Conservation (phyloP, 2,113 vertebrate genomes). For the Lethenteron reissneri region DNA sequence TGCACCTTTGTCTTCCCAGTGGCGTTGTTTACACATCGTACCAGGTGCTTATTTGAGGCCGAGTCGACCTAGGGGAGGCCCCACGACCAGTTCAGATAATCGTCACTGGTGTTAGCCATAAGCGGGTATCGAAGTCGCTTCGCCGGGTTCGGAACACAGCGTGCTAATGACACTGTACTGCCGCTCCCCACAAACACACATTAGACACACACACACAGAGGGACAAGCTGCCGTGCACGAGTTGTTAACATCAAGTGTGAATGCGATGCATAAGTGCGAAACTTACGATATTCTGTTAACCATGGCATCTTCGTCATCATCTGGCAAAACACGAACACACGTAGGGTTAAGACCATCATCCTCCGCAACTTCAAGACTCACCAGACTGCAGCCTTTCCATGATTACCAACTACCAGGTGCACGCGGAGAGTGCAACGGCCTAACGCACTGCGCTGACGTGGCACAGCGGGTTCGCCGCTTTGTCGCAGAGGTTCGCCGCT, state of each 20-base stretch:
- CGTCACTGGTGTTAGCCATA: neutral
- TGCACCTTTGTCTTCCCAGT: too few relatives aligned
- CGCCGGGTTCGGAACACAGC: neutral
- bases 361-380: too few relatives aligned
- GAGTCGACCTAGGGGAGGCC: too few relatives aligned
- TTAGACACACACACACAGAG: neutral
- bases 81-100: neutral
- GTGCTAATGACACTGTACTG: neutral
- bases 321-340: slow-evolving; percentile 22
- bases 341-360: too few relatives aligned
- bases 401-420: too few relatives aligned
- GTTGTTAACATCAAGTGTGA: neutral
- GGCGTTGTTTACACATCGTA: too few relatives aligned
- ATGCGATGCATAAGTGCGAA: neutral
- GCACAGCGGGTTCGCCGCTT: too few relatives aligned
- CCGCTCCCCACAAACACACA: neutral
- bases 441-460: too few relatives aligned
- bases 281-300: slow-evolving; percentile 97
- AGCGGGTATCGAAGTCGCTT: neutral
- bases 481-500: too few relatives aligned
- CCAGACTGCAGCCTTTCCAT: too few relatives aligned
- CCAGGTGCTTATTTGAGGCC: too few relatives aligned
- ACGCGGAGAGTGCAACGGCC: too few relatives aligned
- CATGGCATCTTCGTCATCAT: slow-evolving; percentile 65
- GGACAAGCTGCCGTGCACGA: neutral